Percentiles rank a stretch among this genome's conserved stretches.
These are phyloP conservation scores for Ctenopoma kingsleyae DNA, from an alignment of 2,797 vertebrate species.

Conservation along the genomic window DNA sequence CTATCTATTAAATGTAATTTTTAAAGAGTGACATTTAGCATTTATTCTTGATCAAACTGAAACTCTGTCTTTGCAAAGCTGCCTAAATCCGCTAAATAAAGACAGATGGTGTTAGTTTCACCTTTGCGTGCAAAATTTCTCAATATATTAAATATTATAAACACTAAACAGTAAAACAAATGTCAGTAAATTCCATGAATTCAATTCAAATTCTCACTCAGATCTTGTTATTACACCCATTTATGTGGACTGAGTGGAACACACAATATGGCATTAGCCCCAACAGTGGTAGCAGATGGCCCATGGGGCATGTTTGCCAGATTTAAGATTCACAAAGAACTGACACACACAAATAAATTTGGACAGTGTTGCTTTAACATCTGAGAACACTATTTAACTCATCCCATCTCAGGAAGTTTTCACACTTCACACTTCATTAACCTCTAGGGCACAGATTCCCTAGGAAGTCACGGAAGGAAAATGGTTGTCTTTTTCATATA, in stretches of 20 bases:
- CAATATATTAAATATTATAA: conserved; percentile 29
- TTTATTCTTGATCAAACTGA: not conserved
- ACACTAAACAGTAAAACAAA: conserved; percentile 47
- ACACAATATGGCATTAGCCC: conserved; percentile 54
- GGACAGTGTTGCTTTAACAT: conserved; percentile 88
- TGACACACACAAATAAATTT: conserved; percentile 85
- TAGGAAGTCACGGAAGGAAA: conserved; percentile 85
- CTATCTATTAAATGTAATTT: not conserved
- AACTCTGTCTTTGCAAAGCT: not conserved
- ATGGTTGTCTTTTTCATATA: conserved; percentile 84
- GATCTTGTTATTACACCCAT: conserved; percentile 60
- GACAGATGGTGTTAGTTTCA: conserved; percentile 12
- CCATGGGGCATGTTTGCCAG: conserved; percentile 77
- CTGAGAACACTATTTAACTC: conserved; percentile 94
- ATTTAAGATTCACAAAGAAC: conserved; percentile 81
- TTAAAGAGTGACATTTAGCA: not conserved
- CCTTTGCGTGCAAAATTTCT: conserved; percentile 28
- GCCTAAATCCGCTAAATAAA: not conserved
- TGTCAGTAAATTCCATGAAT: conserved; percentile 56
- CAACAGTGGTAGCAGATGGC: conserved; percentile 60
- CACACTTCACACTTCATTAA: conserved; percentile 99
- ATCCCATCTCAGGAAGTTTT: conserved; percentile 94
- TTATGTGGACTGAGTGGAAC: conserved; percentile 64
- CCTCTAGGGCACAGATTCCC: conserved; percentile 89
- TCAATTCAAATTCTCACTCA: conserved; percentile 44